Evolutionary conservation across 2,113 vertebrate species (phyloP).

Genomic region (Neotragus pygmaeus): DNA sequence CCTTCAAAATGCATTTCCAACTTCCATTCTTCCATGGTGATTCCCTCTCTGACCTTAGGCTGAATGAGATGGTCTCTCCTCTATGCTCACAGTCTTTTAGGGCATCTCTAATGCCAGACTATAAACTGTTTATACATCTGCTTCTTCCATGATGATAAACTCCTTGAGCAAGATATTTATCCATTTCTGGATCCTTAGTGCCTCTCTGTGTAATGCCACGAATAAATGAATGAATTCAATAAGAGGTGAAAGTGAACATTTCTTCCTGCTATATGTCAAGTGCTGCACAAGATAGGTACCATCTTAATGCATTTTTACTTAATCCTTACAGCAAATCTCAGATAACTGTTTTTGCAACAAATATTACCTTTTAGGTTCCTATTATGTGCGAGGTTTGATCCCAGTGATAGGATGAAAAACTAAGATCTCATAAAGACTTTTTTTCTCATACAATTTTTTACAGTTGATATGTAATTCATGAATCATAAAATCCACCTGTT

Average conservation of each 20-base stretch:
- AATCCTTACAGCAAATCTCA: neutral
- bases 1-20: neutral
- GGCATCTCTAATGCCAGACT: neutral
- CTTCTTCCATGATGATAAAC: neutral
- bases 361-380: neutral
- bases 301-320: neutral
- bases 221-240: neutral
- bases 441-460: neutral
- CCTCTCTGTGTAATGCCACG: neutral
- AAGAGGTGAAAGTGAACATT: neutral
- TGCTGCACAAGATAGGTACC: neutral
- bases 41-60: neutral
- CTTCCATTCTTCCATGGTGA: neutral
- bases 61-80: neutral
- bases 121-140: neutral
- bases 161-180: neutral
- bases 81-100: neutral
- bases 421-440: neutral
- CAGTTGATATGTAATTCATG: slow-evolving; percentile 19
- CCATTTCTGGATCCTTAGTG: neutral
- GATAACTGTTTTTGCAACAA: neutral
- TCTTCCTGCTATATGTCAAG: neutral
- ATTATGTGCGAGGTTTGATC: neutral
- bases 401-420: neutral
- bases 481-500: neutral